These are phyloP conservation scores for Silurus lanzhouensis DNA, from an alignment of 2,797 vertebrate species.

Conservation along the genomic window DNA sequence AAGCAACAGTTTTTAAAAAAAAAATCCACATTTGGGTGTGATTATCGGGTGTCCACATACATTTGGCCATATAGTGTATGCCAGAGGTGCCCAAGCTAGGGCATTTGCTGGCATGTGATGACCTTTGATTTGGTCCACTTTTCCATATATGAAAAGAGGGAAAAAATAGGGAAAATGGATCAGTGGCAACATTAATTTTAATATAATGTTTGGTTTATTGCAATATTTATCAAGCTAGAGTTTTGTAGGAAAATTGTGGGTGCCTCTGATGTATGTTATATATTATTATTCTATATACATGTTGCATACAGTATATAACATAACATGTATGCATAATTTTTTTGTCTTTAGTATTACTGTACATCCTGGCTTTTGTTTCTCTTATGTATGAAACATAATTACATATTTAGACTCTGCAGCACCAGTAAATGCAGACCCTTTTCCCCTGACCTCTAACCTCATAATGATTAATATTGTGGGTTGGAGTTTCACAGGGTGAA, in stretches of 20 bases:
- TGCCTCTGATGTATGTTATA: not conserved
- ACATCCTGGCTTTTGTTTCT: constrained; percentile 1
- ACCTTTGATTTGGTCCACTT: no score
- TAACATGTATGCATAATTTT: not conserved
- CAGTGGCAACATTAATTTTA: no score
- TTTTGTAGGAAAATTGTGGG: no score
- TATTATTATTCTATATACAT: not conserved
- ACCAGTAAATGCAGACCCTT: not conserved
- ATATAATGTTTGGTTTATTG: no score
- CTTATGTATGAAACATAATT: constrained; percentile 8
- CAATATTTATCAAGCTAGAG: no score
- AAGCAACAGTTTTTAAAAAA: not conserved
- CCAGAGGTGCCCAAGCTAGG: no score
- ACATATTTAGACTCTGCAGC: not conserved
- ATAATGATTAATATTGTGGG: constrained; percentile 8
- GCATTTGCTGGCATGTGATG: no score
- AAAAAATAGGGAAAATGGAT: no score
- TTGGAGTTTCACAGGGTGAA: constrained; percentile 18
- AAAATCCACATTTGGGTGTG: not conserved
- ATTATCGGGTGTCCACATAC: not conserved
- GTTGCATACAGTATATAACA: not conserved
- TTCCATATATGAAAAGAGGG: no score
- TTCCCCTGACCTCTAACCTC: constrained; percentile 19
- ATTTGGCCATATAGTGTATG: not conserved
- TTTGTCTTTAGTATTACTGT: not conserved